Base-by-base conservation (phyloP, 2,797 vertebrate genomes). In the Enteromius paludinosus region DNA sequence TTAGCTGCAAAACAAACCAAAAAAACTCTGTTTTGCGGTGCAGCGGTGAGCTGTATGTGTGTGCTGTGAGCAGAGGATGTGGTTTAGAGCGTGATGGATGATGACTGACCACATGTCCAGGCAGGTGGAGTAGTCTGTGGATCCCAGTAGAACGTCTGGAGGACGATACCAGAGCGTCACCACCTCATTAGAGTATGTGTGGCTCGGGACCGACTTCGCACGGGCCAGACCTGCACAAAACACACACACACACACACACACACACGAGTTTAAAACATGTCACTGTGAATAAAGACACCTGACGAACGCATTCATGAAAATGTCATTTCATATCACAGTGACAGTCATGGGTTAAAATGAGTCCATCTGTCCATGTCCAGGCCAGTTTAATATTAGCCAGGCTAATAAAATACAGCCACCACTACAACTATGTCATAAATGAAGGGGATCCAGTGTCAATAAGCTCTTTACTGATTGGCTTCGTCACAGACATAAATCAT, bases 161-260 rank as follows among this genome's bases (percentile, higher is more conserved):
- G 98, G 98, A 76, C 98, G 93, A 90, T 99, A 99, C 97, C 97
- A 99, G 18, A 99, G 93, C 35, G 98, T 99, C 90, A 99, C 98
- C 88, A 99, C 98, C 93, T 99, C 98, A 70, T 98, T 99, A 89
- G 97, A 99, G 88, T 99, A 99, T 0, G 97, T 99, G 89, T 99
- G 98, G 92, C 98, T 99, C 85, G 97, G 98, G 86, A 98, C 96
- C 0, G 97, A 99, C 91, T 99, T 99, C 82, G 97, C 97, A 92
- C 97, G 95, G 83, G 97, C 98, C 88, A 99, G 95, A 89, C 97
- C 98, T 99, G 91, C 52, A 61, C 43, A 61, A 70, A 47, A 85
- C 18, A 86, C 66, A 79, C 71, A 62, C 59, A 54, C 25, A 81
- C 23, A 38, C 35, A 38, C 35, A 38, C 35, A 41, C 9, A 43